Evolutionary conservation across 2,797 vertebrate species (phyloP).

Genomic region (Coendou prehensilis): DNA sequence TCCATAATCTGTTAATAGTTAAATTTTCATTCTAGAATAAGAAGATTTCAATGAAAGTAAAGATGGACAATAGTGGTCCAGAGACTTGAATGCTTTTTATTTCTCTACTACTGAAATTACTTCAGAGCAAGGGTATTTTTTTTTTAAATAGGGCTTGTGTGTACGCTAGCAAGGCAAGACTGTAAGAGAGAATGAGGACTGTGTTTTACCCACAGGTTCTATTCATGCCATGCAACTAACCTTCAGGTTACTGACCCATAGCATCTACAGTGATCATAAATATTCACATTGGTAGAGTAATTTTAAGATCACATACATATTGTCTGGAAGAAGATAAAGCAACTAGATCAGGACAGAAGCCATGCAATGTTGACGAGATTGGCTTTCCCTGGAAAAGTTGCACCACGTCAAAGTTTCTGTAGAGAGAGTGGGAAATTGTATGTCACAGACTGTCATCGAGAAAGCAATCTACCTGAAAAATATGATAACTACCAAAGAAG

Average conservation of each 20-base stretch:
- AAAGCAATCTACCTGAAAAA: background rate
- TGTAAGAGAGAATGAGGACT: background rate
- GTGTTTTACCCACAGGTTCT: background rate
- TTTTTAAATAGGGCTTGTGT: background rate
- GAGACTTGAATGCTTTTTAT: background rate
- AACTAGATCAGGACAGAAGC: background rate
- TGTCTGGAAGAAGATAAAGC: conserved; percentile 17
- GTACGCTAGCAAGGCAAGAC: background rate
- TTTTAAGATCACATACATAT: conserved; percentile 19
- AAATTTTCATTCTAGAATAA: conserved; percentile 35
- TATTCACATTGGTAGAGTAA: background rate
- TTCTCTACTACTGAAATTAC: conserved; percentile 35
- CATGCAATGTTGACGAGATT: background rate
- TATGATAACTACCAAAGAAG: background rate
- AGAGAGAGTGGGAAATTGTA: background rate
- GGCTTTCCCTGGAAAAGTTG: background rate
- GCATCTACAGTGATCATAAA: background rate
- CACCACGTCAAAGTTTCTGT: background rate
- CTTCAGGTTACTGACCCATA: background rate
- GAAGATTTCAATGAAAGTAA: background rate
- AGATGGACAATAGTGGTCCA: background rate
- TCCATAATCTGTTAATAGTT: conserved; percentile 8
- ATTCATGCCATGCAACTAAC: background rate
- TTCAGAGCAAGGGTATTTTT: conserved; percentile 18
- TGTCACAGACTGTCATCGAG: background rate